phyloP scores from a whole-genome alignment of 2,888 invertebrate species.

The Ophion slaviceki region DNA sequence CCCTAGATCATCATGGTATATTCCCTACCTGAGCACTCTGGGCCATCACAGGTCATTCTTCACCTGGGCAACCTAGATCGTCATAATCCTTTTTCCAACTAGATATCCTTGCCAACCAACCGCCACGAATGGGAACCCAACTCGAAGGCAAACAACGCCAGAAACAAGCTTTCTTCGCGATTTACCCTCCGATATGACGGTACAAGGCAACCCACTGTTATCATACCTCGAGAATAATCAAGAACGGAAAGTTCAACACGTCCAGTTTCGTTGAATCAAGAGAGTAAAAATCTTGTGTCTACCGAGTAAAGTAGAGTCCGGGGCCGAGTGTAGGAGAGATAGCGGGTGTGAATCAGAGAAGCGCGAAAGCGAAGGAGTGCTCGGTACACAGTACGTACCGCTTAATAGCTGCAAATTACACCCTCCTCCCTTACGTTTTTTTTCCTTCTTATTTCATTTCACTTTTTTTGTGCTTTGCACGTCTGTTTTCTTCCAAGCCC shows the following conservation, averaged over 20 bases:
- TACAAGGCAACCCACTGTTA: neutral
- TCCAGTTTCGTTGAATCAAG: conserved; percentile 15
- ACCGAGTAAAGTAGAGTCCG: conserved; percentile 42
- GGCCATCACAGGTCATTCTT: no score
- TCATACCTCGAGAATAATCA: neutral
- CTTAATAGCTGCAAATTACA: conserved; percentile 81
- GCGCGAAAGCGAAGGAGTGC: conserved; percentile 55
- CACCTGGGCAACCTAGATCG: no score
- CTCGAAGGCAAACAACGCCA: neutral
- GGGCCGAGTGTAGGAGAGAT: conserved; percentile 36
- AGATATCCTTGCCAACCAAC: neutral
- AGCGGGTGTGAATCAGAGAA: conserved; percentile 62
- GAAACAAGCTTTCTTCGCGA: neutral
- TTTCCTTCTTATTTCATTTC: conserved; percentile 30
- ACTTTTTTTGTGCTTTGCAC: conserved; percentile 48
- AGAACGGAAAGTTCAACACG: conserved; percentile 17
- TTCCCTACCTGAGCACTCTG: neutral
- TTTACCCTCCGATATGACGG: neutral
- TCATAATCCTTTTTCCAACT: neutral
- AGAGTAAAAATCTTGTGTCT: conserved; percentile 34
- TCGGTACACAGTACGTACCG: conserved; percentile 68
- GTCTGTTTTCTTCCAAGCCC: conserved; percentile 66
- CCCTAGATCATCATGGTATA: neutral
- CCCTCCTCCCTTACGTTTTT: conserved; percentile 61
- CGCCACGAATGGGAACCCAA: neutral